phyloP scores from a whole-genome alignment of 2,113 vertebrate genomes.

The Morone chrysops region DNA sequence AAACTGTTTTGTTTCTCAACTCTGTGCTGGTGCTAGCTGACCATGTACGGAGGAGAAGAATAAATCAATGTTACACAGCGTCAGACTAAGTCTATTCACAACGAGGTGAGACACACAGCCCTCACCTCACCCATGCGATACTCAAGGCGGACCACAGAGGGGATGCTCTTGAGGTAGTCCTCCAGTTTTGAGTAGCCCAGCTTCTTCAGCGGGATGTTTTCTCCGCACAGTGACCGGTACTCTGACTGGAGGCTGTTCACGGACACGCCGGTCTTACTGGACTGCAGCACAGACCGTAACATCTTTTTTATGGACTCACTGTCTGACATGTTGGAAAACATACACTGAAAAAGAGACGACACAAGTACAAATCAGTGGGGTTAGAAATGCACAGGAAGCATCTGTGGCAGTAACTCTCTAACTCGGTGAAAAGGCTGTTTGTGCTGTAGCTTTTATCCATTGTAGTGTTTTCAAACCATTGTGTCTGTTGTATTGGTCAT shows the following conservation, averaged over 20 bases:
- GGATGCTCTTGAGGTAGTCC: constrained; percentile 87
- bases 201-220: constrained; percentile 88
- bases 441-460: not conserved
- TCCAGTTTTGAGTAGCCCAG: constrained; percentile 88
- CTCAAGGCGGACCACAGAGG: constrained; percentile 89
- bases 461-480: not conserved
- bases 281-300: constrained; percentile 90
- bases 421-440: not conserved
- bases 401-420: not conserved
- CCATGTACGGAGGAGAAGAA: not conserved
- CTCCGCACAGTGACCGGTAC: constrained; percentile 89
- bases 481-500: not conserved
- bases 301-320: constrained; percentile 87
- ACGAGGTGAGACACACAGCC: not conserved
- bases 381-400: not conserved
- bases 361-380: not conserved
- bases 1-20: not conserved
- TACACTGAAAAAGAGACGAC: not conserved
- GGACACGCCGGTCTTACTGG: constrained; percentile 88
- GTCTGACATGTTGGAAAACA: constrained; percentile 85
- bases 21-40: not conserved
- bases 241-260: constrained; percentile 86
- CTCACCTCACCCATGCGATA: constrained; percentile 67
- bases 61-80: not conserved
- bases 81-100: not conserved